Base-by-base conservation (phyloP, 1,140 invertebrate genomes). In the Helicoverpa armigera region DNA sequence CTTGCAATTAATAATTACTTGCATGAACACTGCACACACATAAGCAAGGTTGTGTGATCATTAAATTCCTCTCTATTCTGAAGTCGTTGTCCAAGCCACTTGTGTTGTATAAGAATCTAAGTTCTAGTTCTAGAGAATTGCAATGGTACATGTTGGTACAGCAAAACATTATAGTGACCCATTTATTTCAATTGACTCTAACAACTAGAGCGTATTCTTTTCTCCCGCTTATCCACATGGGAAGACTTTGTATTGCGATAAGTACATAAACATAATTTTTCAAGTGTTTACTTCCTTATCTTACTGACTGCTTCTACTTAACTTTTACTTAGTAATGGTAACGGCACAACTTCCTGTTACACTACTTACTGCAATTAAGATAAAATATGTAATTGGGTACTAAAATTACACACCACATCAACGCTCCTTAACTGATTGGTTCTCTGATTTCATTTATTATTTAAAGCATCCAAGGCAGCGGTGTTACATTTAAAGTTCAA, bases 401-500 rank as follows among this genome's bases (percentile, higher is more conserved):
- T 43, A 9, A 35, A 43, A 43, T 43, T 43, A 43, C 35, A 9
- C 7, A 2, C 35, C 35, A 35, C 35, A 43, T 43, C 35, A 43
- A 43, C 9, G 23, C 9, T 43, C 35, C 35, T 43, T 43, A 43
- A 43, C 35, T 43, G 35, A 43, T 43, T 9, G 35, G 35, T 9
- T 43, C 35, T 43, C 35, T 43, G 0, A 43, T 43, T 43, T 9
- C 5, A 9, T 16, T 70, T n/a, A 53, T 29, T 50, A 73, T 73
- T 73, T 72, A 18, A 43, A 63, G 43, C 50, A 72, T n/a, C 69
- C 18, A 72, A 72, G 50, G 13, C 50, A 53, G 18, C 69, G 12
- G 50, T 72, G 50, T 23, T 63, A 63, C 58, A 31, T 43, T 61
- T 63, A 67, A 77, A 67, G 75, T 54, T 77, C 29, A 67, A 67